These are phyloP conservation scores for Xanthia togata DNA, from an alignment of 2,888 invertebrate species.

Conservation along the genomic window DNA sequence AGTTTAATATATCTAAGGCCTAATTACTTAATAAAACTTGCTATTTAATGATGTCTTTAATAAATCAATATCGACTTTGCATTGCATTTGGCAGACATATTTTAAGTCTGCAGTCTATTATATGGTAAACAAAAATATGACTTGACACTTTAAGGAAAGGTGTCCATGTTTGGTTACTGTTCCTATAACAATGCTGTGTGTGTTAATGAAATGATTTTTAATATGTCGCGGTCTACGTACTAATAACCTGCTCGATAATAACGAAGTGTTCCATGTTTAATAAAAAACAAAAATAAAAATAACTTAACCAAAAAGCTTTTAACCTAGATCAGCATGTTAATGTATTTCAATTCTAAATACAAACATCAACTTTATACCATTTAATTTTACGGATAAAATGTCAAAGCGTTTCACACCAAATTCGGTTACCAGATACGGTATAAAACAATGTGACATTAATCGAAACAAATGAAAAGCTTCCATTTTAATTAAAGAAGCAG, in stretches of 20 bases:
- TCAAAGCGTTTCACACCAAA: slow-evolving; percentile 54
- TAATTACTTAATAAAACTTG: slow-evolving; percentile 16
- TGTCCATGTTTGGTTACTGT: background rate
- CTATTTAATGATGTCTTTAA: background rate
- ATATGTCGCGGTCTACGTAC: background rate
- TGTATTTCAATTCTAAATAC: slow-evolving; percentile 50
- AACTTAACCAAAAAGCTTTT: slow-evolving; percentile 43
- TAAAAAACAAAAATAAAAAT: background rate
- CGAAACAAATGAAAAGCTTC: slow-evolving; percentile 55
- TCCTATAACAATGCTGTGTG: background rate
- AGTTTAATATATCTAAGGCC: slow-evolving; percentile 10
- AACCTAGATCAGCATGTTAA: slow-evolving; percentile 43
- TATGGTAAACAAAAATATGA: too few relatives aligned
- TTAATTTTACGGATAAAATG: slow-evolving; percentile 51
- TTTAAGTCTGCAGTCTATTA: background rate
- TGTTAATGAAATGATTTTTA: background rate
- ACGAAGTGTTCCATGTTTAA: background rate
- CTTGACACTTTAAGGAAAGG: background rate
- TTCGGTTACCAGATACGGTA: slow-evolving; percentile 54
- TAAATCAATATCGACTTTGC: background rate
- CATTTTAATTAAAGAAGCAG: slow-evolving; percentile 65
- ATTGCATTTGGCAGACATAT: background rate
- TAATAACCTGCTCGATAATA: background rate
- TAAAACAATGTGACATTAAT: slow-evolving; percentile 63
- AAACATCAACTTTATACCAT: slow-evolving; percentile 45